phyloP scores from a whole-genome alignment of 2,888 invertebrate species.

The Palloptera scutellata region DNA sequence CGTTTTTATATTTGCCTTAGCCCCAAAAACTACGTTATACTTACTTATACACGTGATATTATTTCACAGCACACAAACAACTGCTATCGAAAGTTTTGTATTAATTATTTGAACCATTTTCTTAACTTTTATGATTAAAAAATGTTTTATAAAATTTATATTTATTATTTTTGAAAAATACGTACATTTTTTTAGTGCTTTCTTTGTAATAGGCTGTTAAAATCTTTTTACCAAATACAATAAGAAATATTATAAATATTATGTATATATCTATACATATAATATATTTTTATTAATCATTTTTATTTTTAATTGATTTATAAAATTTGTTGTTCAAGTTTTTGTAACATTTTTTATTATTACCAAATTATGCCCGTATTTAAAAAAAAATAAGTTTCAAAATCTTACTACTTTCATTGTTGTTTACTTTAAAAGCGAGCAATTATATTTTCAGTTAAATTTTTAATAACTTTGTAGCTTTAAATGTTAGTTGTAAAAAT shows the following conservation, averaged over 20 bases:
- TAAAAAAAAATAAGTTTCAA: background rate
- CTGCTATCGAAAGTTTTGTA: background rate
- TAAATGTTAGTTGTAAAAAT: slow-evolving; percentile 8
- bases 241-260: background rate
- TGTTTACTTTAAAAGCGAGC: background rate
- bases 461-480: slow-evolving; percentile 6
- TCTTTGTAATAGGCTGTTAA: slow-evolving; percentile 22
- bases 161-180: too few species aligned
- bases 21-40: background rate
- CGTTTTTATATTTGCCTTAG: background rate
- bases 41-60: background rate
- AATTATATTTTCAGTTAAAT: background rate
- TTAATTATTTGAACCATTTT: background rate
- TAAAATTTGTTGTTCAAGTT: background rate
- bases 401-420: too few species aligned
- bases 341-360: background rate
- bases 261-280: too few species aligned
- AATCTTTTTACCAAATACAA: slow-evolving; percentile 25
- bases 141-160: too few species aligned
- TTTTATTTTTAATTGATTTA: background rate
- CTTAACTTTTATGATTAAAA: background rate
- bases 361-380: too few species aligned
- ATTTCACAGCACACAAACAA: background rate
- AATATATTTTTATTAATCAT: too few species aligned
- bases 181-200: slow-evolving; percentile 8